phyloP scores from a whole-genome alignment of 2,888 invertebrate genomes.

The Tetramorium bicarinatum region DNA sequence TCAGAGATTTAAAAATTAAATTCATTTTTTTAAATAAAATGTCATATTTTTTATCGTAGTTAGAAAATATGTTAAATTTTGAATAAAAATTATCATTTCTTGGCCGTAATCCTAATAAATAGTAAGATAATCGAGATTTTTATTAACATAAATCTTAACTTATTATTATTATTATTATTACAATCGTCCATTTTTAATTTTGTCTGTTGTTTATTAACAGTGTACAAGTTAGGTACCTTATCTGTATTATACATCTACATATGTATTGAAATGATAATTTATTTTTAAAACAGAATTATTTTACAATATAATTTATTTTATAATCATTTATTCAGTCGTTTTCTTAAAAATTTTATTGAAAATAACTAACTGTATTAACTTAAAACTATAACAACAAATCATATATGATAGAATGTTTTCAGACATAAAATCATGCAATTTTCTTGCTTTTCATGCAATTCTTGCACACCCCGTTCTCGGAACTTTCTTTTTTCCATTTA shows the following conservation, averaged over 20 bases:
- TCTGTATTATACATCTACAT: neutral
- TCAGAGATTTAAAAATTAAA: neutral
- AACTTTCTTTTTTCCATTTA: neutral
- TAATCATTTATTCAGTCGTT: neutral
- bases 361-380: neutral
- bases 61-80: neutral
- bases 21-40: neutral
- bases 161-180: neutral
- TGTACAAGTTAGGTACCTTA: neutral
- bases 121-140: neutral
- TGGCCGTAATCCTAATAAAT: neutral
- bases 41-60: neutral
- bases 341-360: constrained; percentile 19
- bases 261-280: neutral
- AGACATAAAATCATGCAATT: neutral
- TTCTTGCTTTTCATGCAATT: too few relatives aligned
- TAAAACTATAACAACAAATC: constrained; percentile 9
- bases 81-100: neutral
- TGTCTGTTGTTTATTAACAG: neutral
- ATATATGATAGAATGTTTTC: neutral
- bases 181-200: too few relatives aligned
- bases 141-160: neutral
- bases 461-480: neutral
- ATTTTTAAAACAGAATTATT: neutral
- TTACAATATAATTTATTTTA: neutral